Evolutionary conservation across 1,140 invertebrate species (phyloP).

Genomic region (Nixonia krombeini): DNA sequence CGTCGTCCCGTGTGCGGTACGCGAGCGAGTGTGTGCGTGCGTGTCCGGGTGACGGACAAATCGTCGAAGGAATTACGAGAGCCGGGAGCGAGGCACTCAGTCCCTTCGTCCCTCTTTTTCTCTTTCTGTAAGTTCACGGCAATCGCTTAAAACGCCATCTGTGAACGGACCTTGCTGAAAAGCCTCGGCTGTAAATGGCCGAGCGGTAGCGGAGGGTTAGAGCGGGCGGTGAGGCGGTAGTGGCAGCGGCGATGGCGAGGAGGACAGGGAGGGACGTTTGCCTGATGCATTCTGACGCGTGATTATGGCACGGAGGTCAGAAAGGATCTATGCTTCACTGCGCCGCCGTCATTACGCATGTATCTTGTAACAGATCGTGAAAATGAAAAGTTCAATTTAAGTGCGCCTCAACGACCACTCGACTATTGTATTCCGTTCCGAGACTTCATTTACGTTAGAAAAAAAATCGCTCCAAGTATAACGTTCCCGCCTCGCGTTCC

Average conservation of each 20-base stretch:
- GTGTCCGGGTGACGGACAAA: constrained; percentile 44
- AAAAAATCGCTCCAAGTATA: neutral
- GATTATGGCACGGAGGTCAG: constrained; percentile 63
- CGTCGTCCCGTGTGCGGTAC: constrained; percentile 18
- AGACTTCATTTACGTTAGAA: constrained; percentile 5
- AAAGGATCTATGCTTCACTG: constrained; percentile 64
- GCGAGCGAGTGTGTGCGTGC: constrained; percentile 17
- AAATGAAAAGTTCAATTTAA: constrained; percentile 54
- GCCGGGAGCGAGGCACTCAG: constrained; percentile 29
- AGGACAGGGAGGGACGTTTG: constrained; percentile 37
- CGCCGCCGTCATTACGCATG: constrained; percentile 56
- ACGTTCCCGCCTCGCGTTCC: too few species aligned
- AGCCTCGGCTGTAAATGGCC: constrained; percentile 27
- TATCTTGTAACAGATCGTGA: constrained; percentile 51
- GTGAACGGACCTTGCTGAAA: constrained; percentile 34
- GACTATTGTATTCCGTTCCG: constrained; percentile 24
- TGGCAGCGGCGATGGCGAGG: too few species aligned
- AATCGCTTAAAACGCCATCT: constrained; percentile 55
- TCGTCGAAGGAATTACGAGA: constrained; percentile 47
- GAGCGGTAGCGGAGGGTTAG: constrained; percentile 23
- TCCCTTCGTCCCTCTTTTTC: constrained; percentile 36
- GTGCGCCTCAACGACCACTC: constrained; percentile 18
- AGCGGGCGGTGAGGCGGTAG: constrained; percentile 23
- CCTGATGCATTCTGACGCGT: constrained; percentile 60
- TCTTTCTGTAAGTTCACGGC: constrained; percentile 46